phyloP scores from a whole-genome alignment of 2,888 invertebrate species.

The Sarcophaga carnaria region DNA sequence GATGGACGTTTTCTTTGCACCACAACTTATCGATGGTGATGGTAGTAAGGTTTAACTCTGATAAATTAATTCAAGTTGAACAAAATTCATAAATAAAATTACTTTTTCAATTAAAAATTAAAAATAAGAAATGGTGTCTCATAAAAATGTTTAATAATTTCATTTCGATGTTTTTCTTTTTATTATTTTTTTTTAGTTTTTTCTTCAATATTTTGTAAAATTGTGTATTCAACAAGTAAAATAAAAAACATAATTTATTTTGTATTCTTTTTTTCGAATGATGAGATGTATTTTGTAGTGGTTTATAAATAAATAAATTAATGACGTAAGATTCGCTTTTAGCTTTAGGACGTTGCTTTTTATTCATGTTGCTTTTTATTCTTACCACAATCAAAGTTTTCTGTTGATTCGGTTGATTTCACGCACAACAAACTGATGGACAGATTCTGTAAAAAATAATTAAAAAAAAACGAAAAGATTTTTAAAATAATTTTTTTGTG shows the following conservation, averaged over 20 bases:
- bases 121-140: no score
- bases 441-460: conserved; percentile 57
- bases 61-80: no score
- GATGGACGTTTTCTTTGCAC: no score
- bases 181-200: no score
- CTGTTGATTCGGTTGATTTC: conserved; percentile 36
- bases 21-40: no score
- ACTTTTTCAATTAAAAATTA: no score
- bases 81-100: no score
- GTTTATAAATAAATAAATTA: conserved; percentile 42
- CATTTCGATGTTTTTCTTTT: no score
- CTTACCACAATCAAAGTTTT: conserved; percentile 62
- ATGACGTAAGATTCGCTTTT: conserved; percentile 56
- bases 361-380: background rate
- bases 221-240: background rate
- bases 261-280: background rate
- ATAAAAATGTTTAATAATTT: no score
- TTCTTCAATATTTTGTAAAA: no score
- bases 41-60: no score
- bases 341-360: background rate
- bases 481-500: conserved; percentile 23
- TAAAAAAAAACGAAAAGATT: conserved; percentile 27
- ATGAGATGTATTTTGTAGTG: background rate
- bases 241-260: background rate
- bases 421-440: conserved; percentile 60